Evolutionary conservation across 2,888 invertebrate species (phyloP), one percentile per base, ranked within the genome.

Genomic region (Pheosia tremula): DNA sequence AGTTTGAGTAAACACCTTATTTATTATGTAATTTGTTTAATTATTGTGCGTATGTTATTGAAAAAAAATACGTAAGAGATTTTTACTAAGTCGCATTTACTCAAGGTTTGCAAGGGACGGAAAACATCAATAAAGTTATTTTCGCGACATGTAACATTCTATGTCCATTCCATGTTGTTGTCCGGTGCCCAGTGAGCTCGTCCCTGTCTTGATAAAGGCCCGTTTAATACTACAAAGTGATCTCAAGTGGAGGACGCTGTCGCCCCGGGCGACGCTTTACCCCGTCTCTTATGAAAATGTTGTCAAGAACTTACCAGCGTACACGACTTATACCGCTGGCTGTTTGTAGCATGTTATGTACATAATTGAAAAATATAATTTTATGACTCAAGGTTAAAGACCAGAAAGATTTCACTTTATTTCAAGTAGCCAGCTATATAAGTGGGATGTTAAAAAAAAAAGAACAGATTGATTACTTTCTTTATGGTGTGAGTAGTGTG

Each of bases 161-260:
- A 75, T 37, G 56, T 64, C 54, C 43, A 59, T 67, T 63, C 67
- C 72, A 24, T 24, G 43, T 45, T 10, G 69, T 68, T 79, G 86
- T 86, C 84, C 85, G 70, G 80, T 77, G 71, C 60, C 65, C 64
- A 76, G 72, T 69, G 71, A 73, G 77, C 74, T 69, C 65, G 72
- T 69, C 68, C 74, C 69, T 74, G 80, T 78, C 80, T 77, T 82
- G 80, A 85, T 88, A 88, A 88, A 89, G 86, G 84, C 77, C 72
- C 84, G 82, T 84, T 87, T 89, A 90, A 89, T 84, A 83, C 84
- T 86, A 88, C 90, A 91, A 92, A 92, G 92, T 85, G 89, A 87
- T 84, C 82, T 85, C 75, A 69, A 85, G 81, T 79, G 80, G 77
- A 75, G 80, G 69, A 72, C 75, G 65, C 77, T 72, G 88, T 92